Evolutionary conservation across 2,113 vertebrate species (phyloP).

Genomic region (Neotoma lepida): DNA sequence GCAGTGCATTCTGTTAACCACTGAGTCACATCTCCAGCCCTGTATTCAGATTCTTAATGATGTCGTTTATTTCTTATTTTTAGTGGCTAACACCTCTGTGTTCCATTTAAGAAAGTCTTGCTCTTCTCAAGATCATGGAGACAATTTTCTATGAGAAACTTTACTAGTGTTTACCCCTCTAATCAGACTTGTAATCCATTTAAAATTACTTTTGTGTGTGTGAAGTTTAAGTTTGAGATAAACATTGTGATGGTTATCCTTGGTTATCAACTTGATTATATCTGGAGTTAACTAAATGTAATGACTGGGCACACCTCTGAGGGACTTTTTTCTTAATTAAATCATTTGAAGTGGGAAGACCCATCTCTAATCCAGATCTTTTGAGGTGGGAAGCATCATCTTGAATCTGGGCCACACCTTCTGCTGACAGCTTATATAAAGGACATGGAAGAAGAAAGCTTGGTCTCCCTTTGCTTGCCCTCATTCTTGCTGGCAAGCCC

Average conservation of each 20-base stretch:
- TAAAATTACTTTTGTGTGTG: background rate
- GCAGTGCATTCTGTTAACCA: background rate
- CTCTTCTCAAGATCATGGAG: background rate
- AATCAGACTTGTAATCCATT: background rate
- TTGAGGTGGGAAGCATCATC: background rate
- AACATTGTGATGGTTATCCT: background rate
- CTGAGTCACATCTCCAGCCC: background rate
- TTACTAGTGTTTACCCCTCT: background rate
- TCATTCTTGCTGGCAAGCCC: background rate
- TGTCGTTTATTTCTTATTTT: background rate
- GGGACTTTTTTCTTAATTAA: background rate
- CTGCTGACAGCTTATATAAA: background rate
- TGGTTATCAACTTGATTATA: background rate
- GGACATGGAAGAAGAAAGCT: background rate
- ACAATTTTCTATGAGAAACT: background rate
- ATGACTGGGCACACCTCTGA: background rate
- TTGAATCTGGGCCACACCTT: background rate
- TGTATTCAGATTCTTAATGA: background rate
- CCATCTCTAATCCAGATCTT: background rate
- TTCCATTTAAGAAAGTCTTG: background rate
- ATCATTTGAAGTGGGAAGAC: background rate
- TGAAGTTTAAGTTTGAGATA: background rate
- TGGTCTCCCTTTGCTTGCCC: background rate
- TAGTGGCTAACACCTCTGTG: background rate
- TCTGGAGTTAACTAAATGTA: background rate